A percentile compares a stretch with the other conserved stretches of the same genome.
Conservation (phyloP, 30 jellyfish, hydroid and myxozoan genomes). For the Morbakka virulenta region DNA sequence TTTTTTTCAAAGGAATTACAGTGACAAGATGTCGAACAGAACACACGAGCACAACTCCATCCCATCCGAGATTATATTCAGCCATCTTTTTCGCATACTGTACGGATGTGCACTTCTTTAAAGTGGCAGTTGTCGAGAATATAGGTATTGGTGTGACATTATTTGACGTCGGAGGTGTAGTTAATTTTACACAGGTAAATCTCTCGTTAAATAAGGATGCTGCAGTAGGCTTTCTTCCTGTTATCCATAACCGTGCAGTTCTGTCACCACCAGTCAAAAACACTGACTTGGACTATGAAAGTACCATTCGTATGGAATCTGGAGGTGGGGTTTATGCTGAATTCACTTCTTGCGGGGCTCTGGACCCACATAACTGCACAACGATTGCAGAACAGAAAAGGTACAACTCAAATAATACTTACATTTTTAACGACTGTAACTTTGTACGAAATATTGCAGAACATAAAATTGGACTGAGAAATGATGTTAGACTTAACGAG, state of each 20-base stretch:
- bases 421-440: not conserved
- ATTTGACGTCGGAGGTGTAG: constrained; percentile 48
- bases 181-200: constrained; percentile 3
- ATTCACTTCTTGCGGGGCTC: constrained; percentile 68
- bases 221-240: not conserved
- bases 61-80: constrained; percentile 7
- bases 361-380: constrained; percentile 47
- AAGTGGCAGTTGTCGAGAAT: constrained; percentile 1
- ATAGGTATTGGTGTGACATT: constrained; percentile 47
- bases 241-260: not conserved
- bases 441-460: constrained; percentile 9
- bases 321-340: constrained; percentile 66
- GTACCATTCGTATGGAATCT: not conserved
- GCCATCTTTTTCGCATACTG: constrained; percentile 38
- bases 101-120: constrained; percentile 14
- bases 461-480: not conserved
- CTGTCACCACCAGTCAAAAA: not conserved
- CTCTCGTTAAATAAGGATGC: constrained; percentile 1
- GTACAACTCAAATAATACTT: constrained; percentile 34
- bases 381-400: constrained; percentile 41
- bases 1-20: constrained; percentile 11
- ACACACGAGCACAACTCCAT: constrained; percentile 4
- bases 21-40: constrained; percentile 26
- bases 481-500: not conserved
- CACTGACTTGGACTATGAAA: not conserved